A percentile compares a stretch with the other conserved stretches of the same genome.
Evolutionary conservation across 1,140 invertebrate genomes (phyloP).

Genomic region (Drosophila rufa): DNA sequence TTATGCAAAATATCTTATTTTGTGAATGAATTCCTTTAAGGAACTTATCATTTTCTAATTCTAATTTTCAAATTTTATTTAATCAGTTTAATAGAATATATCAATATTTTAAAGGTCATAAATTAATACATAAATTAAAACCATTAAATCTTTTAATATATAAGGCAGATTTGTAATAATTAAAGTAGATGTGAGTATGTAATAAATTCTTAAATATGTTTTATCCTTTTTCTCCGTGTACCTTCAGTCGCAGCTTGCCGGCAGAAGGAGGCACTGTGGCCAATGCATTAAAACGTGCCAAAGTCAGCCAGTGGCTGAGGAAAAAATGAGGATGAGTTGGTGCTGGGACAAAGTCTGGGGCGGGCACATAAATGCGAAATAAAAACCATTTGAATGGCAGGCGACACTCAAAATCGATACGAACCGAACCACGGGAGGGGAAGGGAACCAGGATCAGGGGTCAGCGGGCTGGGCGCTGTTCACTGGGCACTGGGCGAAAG

Average conservation of each 20-base stretch:
- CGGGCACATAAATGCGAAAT: constrained; percentile 76
- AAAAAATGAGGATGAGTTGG: constrained; percentile 23
- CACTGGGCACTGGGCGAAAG: constrained; percentile 36
- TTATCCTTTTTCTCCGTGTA: constrained; percentile 7
- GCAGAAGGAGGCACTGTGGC: constrained; percentile 26
- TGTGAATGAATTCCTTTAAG: too few species aligned
- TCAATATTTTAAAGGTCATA: too few species aligned
- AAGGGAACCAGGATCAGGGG: background rate
- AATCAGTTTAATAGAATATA: too few species aligned
- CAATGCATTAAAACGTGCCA: constrained; percentile 74
- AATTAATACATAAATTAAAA: too few species aligned
- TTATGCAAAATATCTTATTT: too few species aligned
- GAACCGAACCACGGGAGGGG: constrained; percentile 36
- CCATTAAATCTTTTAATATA: background rate
- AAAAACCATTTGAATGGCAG: constrained; percentile 81
- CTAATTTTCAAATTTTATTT: too few species aligned
- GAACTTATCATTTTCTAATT: too few species aligned
- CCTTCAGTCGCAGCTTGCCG: constrained; percentile 6
- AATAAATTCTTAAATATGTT: background rate
- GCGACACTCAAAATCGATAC: constrained; percentile 83
- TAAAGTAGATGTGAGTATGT: too few species aligned
- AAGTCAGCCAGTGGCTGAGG: constrained; percentile 42
- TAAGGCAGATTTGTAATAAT: background rate
- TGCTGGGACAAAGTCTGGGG: constrained; percentile 45
- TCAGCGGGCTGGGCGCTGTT: constrained; percentile 13